Base-by-base conservation (phyloP, 1,140 invertebrate genomes). In the Diachasma alloeum region DNA sequence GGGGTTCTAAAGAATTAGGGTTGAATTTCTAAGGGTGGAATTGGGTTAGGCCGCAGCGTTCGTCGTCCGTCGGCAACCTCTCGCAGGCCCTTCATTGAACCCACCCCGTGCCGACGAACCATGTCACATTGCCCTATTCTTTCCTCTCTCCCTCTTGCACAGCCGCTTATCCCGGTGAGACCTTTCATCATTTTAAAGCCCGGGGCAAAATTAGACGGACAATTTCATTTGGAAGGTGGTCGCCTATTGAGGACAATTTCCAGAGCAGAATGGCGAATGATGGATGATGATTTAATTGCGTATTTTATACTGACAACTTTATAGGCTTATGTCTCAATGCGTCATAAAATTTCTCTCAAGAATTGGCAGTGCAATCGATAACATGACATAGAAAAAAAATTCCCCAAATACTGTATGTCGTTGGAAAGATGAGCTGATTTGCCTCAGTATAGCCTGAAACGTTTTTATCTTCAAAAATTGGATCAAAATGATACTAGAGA, bases 151-250 rank as follows among this genome's bases (percentile, higher is more conserved):
- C 42, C 42, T 39, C 42, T 19, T 42, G 67, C 22, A 42, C 67
- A 69, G 17, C n/a, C 46, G 74, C 46, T 63, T 67, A 86, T 84
- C 85, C 86, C 83, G 59, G 63, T 74, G 86, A 83, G 85, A 85
- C 84, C 80, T 84, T 85, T 81, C 84, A 85, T 87, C 86, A 85
- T 85, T 87, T 87, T 86, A 86, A 87, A 87, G 84, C 78, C 83
- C 76, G 81, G 83, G 81, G 82, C 81, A 75, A 84, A 87, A 87
- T 87, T 87, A 87, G 84, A 83, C 83, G 83, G 83, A 80, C 85
- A 85, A 87, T 87, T 87, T 87, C 81, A 83, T 86, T 84, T 75
- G 78, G 78, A 81, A 68, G 74, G 70, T 69, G 74, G 66, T 72
- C 71, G 39, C 68, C 75, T 68, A 78, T 76, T 44, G 73, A 66